Evolutionary conservation across 2,797 vertebrate genomes (phyloP).

Genomic region (Hydrolagus colliei): DNA sequence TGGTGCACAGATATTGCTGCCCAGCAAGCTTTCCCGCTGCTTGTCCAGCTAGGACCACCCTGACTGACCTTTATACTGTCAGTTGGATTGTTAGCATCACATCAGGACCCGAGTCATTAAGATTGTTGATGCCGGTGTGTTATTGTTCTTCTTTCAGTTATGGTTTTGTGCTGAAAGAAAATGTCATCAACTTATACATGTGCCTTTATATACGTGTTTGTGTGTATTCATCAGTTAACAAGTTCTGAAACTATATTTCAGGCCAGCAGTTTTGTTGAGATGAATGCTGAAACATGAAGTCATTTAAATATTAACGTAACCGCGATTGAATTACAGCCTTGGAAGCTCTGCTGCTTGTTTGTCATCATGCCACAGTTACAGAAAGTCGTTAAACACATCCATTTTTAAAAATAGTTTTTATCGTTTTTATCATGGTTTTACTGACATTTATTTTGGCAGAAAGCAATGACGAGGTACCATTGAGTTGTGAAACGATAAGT

Average conservation of each 20-base stretch:
- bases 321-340: not conserved
- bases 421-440: not conserved
- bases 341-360: not conserved
- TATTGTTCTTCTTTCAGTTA: not conserved
- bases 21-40: no score
- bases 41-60: no score
- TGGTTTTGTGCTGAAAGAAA: not conserved
- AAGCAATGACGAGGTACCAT: not conserved
- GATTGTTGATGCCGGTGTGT: not conserved
- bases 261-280: conserved; percentile 1
- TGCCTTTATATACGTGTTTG: no score
- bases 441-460: not conserved
- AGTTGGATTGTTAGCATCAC: not conserved
- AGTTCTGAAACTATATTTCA: conserved; percentile 10
- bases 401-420: not conserved
- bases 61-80: no score
- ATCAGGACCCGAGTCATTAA: not conserved
- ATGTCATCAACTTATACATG: not conserved
- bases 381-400: not conserved
- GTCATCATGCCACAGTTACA: not conserved
- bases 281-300: not conserved
- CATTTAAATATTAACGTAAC: not conserved
- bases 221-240: not conserved
- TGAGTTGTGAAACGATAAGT: no score
- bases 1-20: no score